phyloP scores from a whole-genome alignment of 1,140 invertebrate genomes.

The Heterodera carotae region DNA sequence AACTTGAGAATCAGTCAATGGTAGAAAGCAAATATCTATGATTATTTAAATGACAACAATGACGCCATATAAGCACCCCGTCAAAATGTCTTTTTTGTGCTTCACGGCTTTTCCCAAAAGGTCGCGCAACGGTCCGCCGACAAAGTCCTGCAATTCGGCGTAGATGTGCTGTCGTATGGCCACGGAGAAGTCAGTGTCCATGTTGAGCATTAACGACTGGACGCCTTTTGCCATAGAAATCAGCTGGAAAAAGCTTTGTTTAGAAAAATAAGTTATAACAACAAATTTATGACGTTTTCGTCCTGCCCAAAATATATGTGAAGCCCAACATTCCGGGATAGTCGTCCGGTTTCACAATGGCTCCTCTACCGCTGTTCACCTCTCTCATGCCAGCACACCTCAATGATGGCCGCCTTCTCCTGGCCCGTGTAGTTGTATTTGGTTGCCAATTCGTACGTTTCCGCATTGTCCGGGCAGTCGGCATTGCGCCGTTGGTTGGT shows the following conservation, averaged over 20 bases:
- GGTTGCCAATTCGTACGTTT: conserved; percentile 97
- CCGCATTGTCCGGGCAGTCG: conserved; percentile 89
- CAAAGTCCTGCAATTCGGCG: conserved; percentile 94
- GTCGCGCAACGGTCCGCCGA: conserved; percentile 85
- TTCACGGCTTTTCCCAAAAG: conserved; percentile 93
- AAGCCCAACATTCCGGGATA: too few species aligned
- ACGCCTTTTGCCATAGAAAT: conserved; percentile 99
- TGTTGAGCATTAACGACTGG: conserved; percentile 92
- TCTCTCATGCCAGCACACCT: conserved; percentile 76
- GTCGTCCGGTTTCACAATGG: conserved; percentile 88
- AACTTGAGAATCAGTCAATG: conserved; percentile 35
- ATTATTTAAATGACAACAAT: conserved; percentile 14
- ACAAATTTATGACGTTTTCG: too few species aligned
- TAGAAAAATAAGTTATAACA: conserved; percentile 7
- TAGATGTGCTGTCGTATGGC: conserved; percentile 92
- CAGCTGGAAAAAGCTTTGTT: conserved; percentile 52
- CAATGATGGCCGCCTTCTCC: conserved; percentile 94
- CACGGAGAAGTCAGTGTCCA: conserved; percentile 96
- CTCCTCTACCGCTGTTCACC: background rate
- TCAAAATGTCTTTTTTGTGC: conserved; percentile 94
- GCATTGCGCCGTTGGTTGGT: conserved; percentile 95
- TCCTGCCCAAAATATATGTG: background rate
- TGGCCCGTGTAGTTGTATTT: conserved; percentile 95
- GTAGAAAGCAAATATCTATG: too few species aligned
- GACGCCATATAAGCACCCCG: conserved; percentile 74